Evolutionary conservation across 1,140 invertebrate genomes (phyloP).

Genomic region (Drosophila trapezifrons): DNA sequence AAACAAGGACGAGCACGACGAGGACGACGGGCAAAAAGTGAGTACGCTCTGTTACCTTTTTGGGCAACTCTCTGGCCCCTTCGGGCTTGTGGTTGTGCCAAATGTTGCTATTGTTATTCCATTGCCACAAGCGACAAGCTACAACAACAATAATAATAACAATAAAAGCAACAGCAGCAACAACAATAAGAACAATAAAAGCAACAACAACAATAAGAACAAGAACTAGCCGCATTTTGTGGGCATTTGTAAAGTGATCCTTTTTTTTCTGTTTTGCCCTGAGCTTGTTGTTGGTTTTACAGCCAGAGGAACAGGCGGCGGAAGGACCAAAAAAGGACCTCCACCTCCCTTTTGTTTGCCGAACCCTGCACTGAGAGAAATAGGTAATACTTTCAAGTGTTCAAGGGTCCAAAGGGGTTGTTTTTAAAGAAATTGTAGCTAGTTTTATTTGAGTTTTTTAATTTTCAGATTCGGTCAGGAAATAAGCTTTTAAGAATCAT

Average conservation of each 20-base stretch:
- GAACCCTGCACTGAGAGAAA: constrained; percentile 13
- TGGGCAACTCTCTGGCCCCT: constrained; percentile 19
- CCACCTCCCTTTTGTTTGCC: constrained; percentile 25
- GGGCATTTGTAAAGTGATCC: constrained; percentile 78
- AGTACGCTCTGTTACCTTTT: constrained; percentile 68
- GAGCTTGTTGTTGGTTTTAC: constrained; percentile 62
- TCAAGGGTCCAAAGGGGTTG: neutral
- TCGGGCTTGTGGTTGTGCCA: constrained; percentile 22
- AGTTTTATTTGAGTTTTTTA: too few relatives aligned
- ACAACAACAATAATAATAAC: constrained; percentile 33
- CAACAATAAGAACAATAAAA: constrained; percentile 26
- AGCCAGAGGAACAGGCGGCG: constrained; percentile 29
- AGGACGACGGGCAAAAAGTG: constrained; percentile 24
- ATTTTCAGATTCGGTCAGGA: too few relatives aligned
- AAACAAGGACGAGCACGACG: constrained; percentile 1
- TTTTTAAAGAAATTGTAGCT: too few relatives aligned
- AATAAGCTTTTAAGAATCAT: too few relatives aligned
- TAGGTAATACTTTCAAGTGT: neutral
- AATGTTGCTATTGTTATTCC: constrained; percentile 45
- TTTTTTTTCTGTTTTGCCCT: constrained; percentile 60
- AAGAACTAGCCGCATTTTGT: constrained; percentile 71
- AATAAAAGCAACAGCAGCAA: constrained; percentile 29
- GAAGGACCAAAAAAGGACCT: constrained; percentile 35
- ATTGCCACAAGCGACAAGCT: constrained; percentile 49
- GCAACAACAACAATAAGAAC: constrained; percentile 20